These are phyloP conservation scores for Phaetusa simplex DNA, from an alignment of 2,113 vertebrate species.

Conservation along the genomic window DNA sequence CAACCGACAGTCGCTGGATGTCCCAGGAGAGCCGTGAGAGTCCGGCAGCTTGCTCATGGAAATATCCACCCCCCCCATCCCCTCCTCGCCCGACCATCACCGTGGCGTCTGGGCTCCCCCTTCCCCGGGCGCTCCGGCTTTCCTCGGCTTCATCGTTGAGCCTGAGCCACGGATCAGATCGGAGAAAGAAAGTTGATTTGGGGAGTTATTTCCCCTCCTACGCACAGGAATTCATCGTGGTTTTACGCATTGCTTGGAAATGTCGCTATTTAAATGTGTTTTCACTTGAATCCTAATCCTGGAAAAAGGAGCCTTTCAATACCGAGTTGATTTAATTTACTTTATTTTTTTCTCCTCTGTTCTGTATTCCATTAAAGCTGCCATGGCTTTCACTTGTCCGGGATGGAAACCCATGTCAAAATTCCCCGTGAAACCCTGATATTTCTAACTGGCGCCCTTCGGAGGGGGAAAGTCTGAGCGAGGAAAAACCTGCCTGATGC, in stretches of 20 bases:
- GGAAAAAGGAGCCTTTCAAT: background rate
- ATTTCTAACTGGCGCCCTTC: background rate
- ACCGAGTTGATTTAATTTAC: background rate
- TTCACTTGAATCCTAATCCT: conserved; percentile 5
- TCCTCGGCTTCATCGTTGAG: background rate
- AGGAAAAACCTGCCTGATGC: background rate
- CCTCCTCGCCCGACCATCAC: background rate
- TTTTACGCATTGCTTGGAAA: background rate
- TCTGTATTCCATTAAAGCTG: background rate
- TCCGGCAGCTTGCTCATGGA: background rate
- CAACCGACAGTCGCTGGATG: background rate
- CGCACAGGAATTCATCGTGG: background rate
- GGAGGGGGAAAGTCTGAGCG: background rate
- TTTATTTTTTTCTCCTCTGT: background rate
- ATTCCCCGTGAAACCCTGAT: background rate
- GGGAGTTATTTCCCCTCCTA: background rate
- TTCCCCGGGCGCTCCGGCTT: background rate
- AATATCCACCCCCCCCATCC: background rate
- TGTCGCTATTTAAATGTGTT: conserved; percentile 10
- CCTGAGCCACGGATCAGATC: background rate
- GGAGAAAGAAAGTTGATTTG: background rate
- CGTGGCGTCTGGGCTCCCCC: background rate
- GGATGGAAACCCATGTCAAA: background rate
- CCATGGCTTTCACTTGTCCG: background rate
- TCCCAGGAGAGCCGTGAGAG: background rate